Evolutionary conservation across 2,888 invertebrate genomes (phyloP), one percentile per base, ranked within the genome.

Genomic region (Protodeltote pygarga): DNA sequence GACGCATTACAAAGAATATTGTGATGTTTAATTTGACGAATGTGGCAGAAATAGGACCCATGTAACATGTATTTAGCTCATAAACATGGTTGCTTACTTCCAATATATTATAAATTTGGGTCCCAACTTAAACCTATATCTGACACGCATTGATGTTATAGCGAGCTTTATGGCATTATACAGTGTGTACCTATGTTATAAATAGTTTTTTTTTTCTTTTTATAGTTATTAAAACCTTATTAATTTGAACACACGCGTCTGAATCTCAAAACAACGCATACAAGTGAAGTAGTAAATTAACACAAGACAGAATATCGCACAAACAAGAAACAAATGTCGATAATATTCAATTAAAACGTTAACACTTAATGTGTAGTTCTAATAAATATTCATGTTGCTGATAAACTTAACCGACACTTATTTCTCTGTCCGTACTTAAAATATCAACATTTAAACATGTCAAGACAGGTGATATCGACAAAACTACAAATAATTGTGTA

Each of bases 281-380:
- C 10, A 52, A 59, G 44, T 32, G 13, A 17, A 44, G 51, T 42
- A 25, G 28, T 35, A 62, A 48, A 46, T 62, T 62, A 65, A 65
- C 65, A 66, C 59, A 66, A 66, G 59, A 49, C 44, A 66, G 34
- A 62, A 65, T 53, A 58, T 53, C 42, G 23, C 5, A 27, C 19
- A 38, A 41, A 31, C 46, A 33, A 31, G 34, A 46, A 49, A 61
- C 21, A 41, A 60, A 29, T 29, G 15, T 24, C 42, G 16, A 28
- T 16, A 25, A 16, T n/a, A n/a, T n/a, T 24, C 5, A 13, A 15
- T 10, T 8, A 14, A 33, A 28, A 6, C 3, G 4, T n/a, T 28
- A 3, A 37, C n/a, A n/a, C n/a, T 21, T 9, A 20, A 5, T 37
- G 4, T 24, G 16, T 23, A 29, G 4, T 5, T 9, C 8, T 3